Evolutionary conservation across 2,113 vertebrate species (phyloP).

Genomic region (Zingel zingel): DNA sequence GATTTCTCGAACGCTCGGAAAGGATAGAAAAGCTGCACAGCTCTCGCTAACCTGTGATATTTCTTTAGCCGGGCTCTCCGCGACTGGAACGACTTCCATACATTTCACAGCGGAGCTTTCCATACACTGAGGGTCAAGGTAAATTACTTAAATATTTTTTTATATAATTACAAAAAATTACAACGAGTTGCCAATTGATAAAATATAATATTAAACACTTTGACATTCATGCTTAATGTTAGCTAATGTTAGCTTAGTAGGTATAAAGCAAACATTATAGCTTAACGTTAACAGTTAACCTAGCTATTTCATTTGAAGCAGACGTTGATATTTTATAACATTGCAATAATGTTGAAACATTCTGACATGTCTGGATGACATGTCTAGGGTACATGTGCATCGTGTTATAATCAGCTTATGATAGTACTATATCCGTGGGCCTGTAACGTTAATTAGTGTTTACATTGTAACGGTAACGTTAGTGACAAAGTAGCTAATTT

Average conservation of each 20-base stretch:
- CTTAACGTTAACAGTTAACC: background rate
- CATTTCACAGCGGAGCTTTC: background rate
- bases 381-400: background rate
- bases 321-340: background rate
- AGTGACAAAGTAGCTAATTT: no score
- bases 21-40: constrained; percentile 54
- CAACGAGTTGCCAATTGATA: background rate
- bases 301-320: no score
- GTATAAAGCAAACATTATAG: background rate
- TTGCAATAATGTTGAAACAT: background rate
- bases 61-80: fast-evolving
- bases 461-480: background rate
- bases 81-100: fast-evolving
- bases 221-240: background rate
- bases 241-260: background rate
- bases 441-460: background rate
- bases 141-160: constrained; percentile 1
- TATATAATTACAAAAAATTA: background rate
- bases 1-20: constrained; percentile 75
- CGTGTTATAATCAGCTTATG: constrained; percentile 11
- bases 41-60: fast-evolving
- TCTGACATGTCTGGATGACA: background rate
- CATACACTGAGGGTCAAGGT: constrained; percentile 50
- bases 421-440: no score
- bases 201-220: background rate